phyloP scores from a whole-genome alignment of 37 sponge, comb jelly and placozoan species.

The Amphimedon queenslandica region DNA sequence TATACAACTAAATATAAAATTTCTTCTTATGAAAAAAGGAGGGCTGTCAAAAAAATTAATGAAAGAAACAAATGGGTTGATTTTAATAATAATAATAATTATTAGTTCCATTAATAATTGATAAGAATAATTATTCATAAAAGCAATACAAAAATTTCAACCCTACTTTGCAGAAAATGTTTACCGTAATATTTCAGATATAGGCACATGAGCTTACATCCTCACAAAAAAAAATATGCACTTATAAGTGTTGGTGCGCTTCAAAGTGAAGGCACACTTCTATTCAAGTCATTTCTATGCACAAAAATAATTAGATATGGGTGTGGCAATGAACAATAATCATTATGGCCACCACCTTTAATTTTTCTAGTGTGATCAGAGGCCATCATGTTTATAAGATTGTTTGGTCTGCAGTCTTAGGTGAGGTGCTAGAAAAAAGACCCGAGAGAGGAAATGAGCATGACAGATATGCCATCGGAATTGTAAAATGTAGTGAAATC shows the following conservation, averaged over 20 bases:
- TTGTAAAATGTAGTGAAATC: conserved; percentile 3
- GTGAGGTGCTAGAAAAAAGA: not conserved
- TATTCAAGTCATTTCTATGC: not conserved
- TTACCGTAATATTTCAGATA: not conserved
- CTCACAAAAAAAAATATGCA: not conserved
- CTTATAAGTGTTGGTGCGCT: not conserved
- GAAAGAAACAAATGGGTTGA: too few species aligned
- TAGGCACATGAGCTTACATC: not conserved
- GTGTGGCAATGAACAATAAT: not conserved
- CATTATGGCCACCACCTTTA: not conserved
- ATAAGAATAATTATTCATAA: too few species aligned
- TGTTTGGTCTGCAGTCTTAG: not conserved
- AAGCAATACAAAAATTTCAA: too few species aligned
- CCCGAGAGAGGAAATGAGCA: conserved; percentile 26
- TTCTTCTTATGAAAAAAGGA: too few species aligned
- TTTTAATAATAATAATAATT: too few species aligned
- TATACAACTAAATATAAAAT: too few species aligned
- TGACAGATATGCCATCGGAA: conserved; percentile 28
- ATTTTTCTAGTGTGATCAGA: not conserved
- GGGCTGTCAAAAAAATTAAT: too few species aligned
- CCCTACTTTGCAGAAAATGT: too few species aligned
- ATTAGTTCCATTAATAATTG: too few species aligned
- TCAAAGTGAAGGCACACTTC: not conserved
- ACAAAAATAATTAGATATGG: not conserved
- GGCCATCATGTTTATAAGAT: not conserved